These are phyloP conservation scores for Ricordea florida DNA, from an alignment of 92 coral and sea anemone species.

Conservation along the genomic window DNA sequence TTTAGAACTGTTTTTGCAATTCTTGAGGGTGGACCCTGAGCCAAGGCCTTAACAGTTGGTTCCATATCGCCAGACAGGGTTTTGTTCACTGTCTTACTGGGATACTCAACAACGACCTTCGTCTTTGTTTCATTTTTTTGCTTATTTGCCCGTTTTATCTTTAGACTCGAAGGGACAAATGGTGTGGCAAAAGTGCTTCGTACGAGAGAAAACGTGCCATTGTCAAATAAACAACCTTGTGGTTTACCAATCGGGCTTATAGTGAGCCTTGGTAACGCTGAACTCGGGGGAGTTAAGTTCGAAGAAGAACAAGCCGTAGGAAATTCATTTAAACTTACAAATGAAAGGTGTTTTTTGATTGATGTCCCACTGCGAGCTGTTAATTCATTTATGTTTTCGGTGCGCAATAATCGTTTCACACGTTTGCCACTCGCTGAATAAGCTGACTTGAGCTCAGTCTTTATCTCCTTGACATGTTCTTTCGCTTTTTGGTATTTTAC, in stretches of 20 bases:
- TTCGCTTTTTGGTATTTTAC: too few relatives aligned
- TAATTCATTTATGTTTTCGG: not conserved
- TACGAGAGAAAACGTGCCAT: not conserved
- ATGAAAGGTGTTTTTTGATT: conserved; percentile 1
- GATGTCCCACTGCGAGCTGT: not conserved
- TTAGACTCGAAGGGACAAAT: too few relatives aligned
- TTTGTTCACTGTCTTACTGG: conserved; percentile 30
- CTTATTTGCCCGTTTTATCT: not conserved
- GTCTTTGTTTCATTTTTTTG: conserved; percentile 5
- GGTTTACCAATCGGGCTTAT: not conserved
- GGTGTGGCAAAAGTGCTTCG: not conserved
- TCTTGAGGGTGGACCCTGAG: too few relatives aligned
- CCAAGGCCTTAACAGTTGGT: conserved; percentile 17
- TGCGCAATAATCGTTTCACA: too few relatives aligned
- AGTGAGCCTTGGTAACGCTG: conserved; percentile 6
- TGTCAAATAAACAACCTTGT: not conserved
- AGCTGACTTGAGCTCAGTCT: not conserved
- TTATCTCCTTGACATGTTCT: too few relatives aligned
- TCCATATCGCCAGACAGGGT: conserved; percentile 7
- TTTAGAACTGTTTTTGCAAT: too few relatives aligned
- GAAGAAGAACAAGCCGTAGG: conserved; percentile 15
- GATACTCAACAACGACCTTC: conserved; percentile 10
- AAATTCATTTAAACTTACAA: not conserved
- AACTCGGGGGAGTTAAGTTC: not conserved
- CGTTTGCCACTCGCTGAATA: not conserved